Evolutionary conservation across 2,113 vertebrate genomes (phyloP).

Genomic region (Zosterops hypoxanthus): DNA sequence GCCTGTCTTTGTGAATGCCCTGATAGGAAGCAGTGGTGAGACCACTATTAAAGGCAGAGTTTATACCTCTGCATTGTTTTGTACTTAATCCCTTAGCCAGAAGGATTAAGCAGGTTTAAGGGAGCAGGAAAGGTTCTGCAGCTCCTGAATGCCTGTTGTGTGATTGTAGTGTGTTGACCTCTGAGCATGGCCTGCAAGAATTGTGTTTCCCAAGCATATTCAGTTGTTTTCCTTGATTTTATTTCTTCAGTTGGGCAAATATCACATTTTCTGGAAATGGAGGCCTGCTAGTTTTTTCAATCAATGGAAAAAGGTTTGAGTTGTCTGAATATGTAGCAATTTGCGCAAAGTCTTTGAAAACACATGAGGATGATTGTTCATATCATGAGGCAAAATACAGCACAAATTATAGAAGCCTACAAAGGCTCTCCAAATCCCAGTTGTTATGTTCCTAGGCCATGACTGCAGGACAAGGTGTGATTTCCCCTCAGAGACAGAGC

Average conservation of each 20-base stretch:
- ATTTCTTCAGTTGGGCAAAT: not conserved
- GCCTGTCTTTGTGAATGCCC: not conserved
- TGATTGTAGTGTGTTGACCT: not conserved
- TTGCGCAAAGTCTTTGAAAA: not conserved
- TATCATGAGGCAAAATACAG: not conserved
- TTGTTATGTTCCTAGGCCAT: not conserved
- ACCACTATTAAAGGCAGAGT: not conserved
- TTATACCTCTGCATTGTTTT: not conserved
- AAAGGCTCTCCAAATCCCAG: not conserved
- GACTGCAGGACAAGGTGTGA: not conserved
- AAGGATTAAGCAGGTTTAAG: not conserved
- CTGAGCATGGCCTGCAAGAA: not conserved
- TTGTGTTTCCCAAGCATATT: not conserved
- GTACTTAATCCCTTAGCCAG: not conserved
- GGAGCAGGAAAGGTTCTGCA: not conserved
- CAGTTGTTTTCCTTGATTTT: not conserved
- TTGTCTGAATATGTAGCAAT: not conserved
- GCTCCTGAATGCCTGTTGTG: not conserved
- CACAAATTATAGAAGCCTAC: not conserved
- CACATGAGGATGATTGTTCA: fast-evolving
- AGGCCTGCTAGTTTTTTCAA: not conserved
- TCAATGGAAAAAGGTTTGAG: not conserved
- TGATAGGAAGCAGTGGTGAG: not conserved
- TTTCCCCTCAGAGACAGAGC: not conserved
- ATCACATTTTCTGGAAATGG: not conserved